phyloP scores from a whole-genome alignment of 2,888 invertebrate genomes.

The Marasmarcha lunaedactyla region DNA sequence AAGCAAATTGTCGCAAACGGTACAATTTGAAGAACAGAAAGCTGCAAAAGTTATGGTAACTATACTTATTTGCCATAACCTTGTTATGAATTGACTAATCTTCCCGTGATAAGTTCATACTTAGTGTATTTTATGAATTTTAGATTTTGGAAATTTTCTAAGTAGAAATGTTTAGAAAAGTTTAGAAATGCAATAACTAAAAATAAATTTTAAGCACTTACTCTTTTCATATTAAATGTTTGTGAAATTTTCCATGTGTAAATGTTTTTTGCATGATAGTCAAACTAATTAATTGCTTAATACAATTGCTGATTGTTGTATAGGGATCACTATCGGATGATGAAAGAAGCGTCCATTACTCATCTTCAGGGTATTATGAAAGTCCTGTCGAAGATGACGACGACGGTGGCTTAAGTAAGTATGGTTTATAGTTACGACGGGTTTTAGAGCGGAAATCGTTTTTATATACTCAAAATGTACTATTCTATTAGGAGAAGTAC shows the following conservation, averaged over 20 bases:
- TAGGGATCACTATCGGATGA: constrained; percentile 76
- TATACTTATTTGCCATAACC: no score
- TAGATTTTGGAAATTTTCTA: no score
- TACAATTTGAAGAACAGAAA: constrained; percentile 38
- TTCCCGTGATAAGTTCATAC: no score
- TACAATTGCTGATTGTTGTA: constrained; percentile 13
- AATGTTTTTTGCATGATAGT: neutral
- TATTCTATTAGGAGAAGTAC: no score
- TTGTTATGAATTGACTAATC: constrained; percentile 1
- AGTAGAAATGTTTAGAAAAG: no score
- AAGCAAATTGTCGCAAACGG: constrained; percentile 27
- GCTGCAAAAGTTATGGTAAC: constrained; percentile 55
- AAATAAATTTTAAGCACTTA: no score
- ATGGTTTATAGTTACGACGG: constrained; percentile 6
- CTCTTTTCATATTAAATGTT: no score
- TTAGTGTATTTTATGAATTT: constrained; percentile 2
- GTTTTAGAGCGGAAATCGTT: neutral
- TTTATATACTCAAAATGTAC: no score
- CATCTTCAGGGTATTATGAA: constrained; percentile 81
- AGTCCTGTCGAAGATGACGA: constrained; percentile 79
- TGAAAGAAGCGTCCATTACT: constrained; percentile 78
- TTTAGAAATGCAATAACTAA: no score
- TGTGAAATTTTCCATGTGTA: no score
- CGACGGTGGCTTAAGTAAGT: constrained; percentile 61
- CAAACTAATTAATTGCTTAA: neutral